A percentile compares a stretch with the other conserved stretches of the same genome.
phyloP scores from a whole-genome alignment of 2,797 vertebrate species.

The Leucoraja ocellata region DNA sequence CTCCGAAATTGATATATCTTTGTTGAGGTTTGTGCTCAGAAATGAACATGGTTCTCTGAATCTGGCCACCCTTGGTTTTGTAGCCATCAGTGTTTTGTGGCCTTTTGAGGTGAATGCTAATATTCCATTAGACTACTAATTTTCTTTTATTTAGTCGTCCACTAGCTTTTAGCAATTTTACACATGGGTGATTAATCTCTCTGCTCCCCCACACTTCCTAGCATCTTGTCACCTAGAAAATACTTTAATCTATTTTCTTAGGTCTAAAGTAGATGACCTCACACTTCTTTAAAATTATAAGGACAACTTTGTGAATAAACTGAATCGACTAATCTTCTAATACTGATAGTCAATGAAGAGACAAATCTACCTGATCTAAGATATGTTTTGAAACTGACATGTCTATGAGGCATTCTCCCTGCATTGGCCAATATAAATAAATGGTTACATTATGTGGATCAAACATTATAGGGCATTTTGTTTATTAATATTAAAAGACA shows the following conservation, averaged over 20 bases:
- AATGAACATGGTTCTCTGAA: neutral
- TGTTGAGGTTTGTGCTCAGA: neutral
- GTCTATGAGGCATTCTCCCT: no score
- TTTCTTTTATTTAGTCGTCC: neutral
- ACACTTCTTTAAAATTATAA: neutral
- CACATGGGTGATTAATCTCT: neutral
- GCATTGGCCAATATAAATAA: no score
- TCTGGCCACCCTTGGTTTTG: neutral
- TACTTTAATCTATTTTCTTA: neutral
- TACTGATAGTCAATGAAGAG: no score
- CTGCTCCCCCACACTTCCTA: neutral
- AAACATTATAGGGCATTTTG: neutral
- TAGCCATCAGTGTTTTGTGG: neutral
- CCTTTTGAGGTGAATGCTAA: neutral
- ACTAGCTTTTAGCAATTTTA: neutral
- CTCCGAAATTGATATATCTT: neutral
- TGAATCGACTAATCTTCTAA: no score
- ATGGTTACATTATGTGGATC: no score
- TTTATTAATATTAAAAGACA: neutral
- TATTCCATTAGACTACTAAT: neutral
- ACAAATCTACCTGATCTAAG: no score
- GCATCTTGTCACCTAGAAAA: neutral
- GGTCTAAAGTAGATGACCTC: neutral
- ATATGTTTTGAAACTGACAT: no score
- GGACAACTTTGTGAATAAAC: no score